Evolutionary conservation across 2,797 vertebrate species (phyloP), one percentile per base, ranked within the genome.

Genomic region (Craterocephalus amniculus): DNA sequence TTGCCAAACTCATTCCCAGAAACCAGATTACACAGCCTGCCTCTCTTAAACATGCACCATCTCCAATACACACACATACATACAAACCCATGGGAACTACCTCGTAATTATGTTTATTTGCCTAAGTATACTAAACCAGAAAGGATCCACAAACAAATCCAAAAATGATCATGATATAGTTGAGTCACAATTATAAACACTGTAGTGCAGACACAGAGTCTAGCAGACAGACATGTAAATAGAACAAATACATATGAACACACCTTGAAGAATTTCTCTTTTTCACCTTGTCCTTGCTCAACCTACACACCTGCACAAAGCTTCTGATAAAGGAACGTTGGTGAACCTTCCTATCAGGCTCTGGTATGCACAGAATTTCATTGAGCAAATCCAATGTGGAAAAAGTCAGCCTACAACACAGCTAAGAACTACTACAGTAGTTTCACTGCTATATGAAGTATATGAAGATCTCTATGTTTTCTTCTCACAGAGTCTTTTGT

Each of bases 1-100:
- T 78, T 1, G 52, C 85, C 88, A 89, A 76, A 80, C 67, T 45
- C 63, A 68, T 88, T 91, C 87, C 84, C 84, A 87, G 77, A 90
- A 87, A 80, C 79, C 77, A 85, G 82, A 86, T 85, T 80, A 90
- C 68, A 79, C 74, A 20, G 63, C 84, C 78, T 85, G 83, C 75
- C 76, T 70, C 73, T 72, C 76, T 80, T 79, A 78, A 85, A 86
- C 81, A 70, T 51, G 70, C 62, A 55, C 66, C n/a, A 43, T 29
- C 49, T 45, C 31, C 34, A 35, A 36, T 58, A 61, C 63, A 48
- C 59, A 63, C 49, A 13, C 45, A 48, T 57, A 63, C 49, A 13
- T 51, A 31, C 6, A 43, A 63, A 65, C 29, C 56, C 12, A 67
- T 7, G 58, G 0, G 63, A 16, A 14, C 64, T 34, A 64, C 20